Evolutionary conservation across 1,140 invertebrate genomes (phyloP), one percentile per base, ranked within the genome.

Genomic region (Mercenaria mercenaria): DNA sequence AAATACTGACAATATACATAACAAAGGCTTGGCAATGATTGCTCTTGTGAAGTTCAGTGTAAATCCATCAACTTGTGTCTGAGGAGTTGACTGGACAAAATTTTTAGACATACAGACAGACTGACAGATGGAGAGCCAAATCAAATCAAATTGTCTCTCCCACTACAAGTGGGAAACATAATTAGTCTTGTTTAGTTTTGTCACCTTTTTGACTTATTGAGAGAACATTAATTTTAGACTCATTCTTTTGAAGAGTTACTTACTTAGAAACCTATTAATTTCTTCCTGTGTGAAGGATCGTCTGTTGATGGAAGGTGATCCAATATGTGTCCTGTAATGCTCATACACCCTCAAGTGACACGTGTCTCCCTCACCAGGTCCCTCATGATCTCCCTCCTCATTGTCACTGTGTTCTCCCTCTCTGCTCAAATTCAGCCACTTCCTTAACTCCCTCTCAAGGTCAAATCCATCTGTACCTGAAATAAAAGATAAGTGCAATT

Each of bases 261-360:
- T 76, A 86, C 83, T 20, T 13, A 29, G 41, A 59, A 86, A 86
- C 32, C 37, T 86, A 15, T 52, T 61, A 4, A 86, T 76, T 50
- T 86, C 43, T 23, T 86, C 83, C n/a, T 86, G 26, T n/a, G 83
- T 86, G 67, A 86, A 56, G 26, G 67, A 74, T n/a, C 41, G 15
- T 8, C 83, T 29, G n/a, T 74, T 56, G 15, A 86, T 76, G 11
- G 83, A 86, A 15, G 83, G 83, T 10, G 83, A 86, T 56, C 83
- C 83, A 59, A 86, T 86, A 26, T 59, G 41, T 18, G 83, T 86
- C 52, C 83, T 74, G 67, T 69, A 74, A 43, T 86, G 80, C 18
- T 61, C 32, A 64, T 82, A 82, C 11, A 26, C 32, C 20, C 4
- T 43, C 8, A 82, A 11, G 10, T 64, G 80, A 13, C 26, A 32